Evolutionary conservation across 2,888 invertebrate species (phyloP).

Genomic region (Agrotis exclamationis): DNA sequence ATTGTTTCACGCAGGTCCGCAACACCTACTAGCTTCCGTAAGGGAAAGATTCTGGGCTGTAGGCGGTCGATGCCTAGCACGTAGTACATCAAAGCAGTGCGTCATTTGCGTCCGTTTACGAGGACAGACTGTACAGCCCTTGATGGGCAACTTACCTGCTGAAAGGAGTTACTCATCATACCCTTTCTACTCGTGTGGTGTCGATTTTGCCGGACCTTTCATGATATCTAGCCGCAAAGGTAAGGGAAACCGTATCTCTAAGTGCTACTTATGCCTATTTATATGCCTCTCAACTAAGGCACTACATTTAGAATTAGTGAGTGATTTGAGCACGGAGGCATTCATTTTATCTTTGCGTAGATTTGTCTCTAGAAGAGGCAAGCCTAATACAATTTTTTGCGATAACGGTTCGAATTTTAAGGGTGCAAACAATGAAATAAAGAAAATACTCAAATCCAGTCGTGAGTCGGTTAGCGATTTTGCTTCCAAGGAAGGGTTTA

Average conservation of each 20-base stretch:
- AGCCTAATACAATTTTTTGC: not conserved
- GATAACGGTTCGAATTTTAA: not conserved
- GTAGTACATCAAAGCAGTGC: not conserved
- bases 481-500: no score
- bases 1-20: no score
- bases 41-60: not conserved
- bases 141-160: slow-evolving; percentile 8
- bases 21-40: not conserved
- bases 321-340: not conserved
- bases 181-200: slow-evolving; percentile 5
- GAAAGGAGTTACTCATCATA: not conserved
- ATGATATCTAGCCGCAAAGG: slow-evolving; percentile 6
- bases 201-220: slow-evolving; percentile 1
- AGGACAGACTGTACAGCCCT: not conserved
- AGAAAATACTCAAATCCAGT: not conserved
- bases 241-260: not conserved
- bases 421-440: not conserved
- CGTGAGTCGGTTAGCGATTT: no score
- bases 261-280: not conserved
- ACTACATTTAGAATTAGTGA: not conserved
- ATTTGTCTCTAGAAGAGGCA: not conserved
- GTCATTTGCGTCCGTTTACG: not conserved
- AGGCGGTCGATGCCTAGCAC: not conserved
- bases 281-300: not conserved
- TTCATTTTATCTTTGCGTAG: slow-evolving; percentile 3